Base-by-base conservation (phyloP, 2,797 vertebrate genomes). In the Threskiornis aethiopicus region DNA sequence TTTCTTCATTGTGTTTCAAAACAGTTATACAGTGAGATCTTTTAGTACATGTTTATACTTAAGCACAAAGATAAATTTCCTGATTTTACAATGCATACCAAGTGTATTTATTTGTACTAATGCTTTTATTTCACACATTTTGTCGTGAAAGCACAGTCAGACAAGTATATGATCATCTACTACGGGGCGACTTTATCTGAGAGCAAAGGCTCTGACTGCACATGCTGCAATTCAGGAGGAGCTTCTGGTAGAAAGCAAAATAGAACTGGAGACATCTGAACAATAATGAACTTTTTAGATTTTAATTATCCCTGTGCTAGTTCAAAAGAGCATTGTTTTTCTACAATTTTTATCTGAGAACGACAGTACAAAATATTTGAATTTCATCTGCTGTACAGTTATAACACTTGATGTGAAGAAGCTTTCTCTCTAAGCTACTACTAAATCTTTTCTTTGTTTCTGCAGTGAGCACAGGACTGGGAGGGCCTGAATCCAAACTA, bases 1-100 rank as follows among this genome's bases (percentile, higher is more conserved):
- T 87, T 93, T 94, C 79, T 80, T 89, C 39, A 62, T 35, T 81
- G 16, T 57, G 5, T 89, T 94, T 94, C 41, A 37, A 90, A 82
- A 72, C 17, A 85, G 64, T 49, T 71, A 73, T 4, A 82, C 31
- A 73, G 33, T 5, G 18, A 81, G 13, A 62, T 44, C 16, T 67
- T 89, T 67, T 28, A 65, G 17, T 29, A 57, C 25, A 28, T 25
- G 9, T 25, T 61, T 57, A 51, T 24, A 62, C 47, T 66, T 77
- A 33, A 41, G 15, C 9, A 49, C 28, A 64, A 83, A 84, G 12
- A 47, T 24, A 71, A 46, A n/a, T 35, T n/a, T 49, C 28, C 55
- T 35, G 9, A 52, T 64, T 87, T 90, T 70, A 57, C 21, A 71
- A 41, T 8, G 16, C 18, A 37, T 7, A 7, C 6, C 55, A 64